A percentile compares a stretch with the other conserved stretches of the same genome.
Conservation (phyloP, 2,797 vertebrate species). For the Oophaga sylvatica region DNA sequence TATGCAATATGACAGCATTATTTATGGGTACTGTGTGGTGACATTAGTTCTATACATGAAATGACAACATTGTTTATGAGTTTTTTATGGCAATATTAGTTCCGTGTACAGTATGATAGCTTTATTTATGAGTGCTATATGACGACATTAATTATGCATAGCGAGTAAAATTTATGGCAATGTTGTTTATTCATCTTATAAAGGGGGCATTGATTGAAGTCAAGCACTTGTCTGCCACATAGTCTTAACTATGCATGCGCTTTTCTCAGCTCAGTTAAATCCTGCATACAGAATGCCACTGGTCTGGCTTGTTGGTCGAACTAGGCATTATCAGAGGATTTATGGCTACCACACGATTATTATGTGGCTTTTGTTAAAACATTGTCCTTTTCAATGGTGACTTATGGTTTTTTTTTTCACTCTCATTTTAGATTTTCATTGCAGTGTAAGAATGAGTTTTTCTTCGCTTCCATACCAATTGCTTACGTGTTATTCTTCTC, state of each 20-base stretch:
- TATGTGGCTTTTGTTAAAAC: not conserved
- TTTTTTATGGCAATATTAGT: not conserved
- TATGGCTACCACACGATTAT: not conserved
- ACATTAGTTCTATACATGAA: not conserved
- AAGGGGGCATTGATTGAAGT: not conserved
- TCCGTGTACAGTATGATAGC: not conserved
- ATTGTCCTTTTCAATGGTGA: not conserved
- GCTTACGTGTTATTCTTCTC: constrained; percentile 23
- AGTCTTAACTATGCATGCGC: not conserved
- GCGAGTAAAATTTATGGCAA: not conserved
- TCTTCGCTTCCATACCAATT: not conserved
- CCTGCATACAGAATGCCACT: not conserved
- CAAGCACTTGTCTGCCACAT: not conserved
- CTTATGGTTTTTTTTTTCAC: not conserved
- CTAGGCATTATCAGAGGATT: not conserved
- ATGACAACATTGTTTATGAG: not conserved
- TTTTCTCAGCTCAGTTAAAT: not conserved
- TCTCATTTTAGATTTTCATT: not conserved
- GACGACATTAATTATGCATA: not conserved
- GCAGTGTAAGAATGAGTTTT: constrained; percentile 5
- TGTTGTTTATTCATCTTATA: not conserved
- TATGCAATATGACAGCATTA: not conserved
- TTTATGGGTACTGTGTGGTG: not conserved
- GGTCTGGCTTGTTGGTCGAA: not conserved
- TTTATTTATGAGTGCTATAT: not conserved